These are phyloP conservation scores for Diachrysia chrysitis DNA, from an alignment of 2,888 invertebrate species.

Conservation along the genomic window DNA sequence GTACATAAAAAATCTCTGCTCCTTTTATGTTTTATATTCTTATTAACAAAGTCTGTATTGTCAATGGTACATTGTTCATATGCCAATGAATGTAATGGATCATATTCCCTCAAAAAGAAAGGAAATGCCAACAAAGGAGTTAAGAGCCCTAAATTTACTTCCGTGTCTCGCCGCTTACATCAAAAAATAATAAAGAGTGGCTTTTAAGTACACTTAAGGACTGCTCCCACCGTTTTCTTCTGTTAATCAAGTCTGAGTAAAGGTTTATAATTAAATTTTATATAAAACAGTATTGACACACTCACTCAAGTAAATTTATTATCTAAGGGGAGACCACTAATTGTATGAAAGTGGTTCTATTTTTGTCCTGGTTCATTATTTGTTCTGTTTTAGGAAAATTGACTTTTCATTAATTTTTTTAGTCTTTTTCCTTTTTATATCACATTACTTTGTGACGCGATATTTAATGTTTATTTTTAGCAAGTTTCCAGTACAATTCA, in stretches of 20 bases:
- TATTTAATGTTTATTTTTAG: no score
- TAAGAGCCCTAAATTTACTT: slow-evolving; percentile 6
- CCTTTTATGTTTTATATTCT: neutral
- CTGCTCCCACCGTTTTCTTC: neutral
- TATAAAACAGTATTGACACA: slow-evolving; percentile 2
- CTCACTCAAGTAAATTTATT: neutral
- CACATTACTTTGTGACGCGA: no score
- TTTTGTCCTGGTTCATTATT: neutral
- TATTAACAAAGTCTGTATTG: neutral
- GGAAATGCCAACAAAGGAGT: slow-evolving; percentile 10
- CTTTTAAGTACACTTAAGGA: slow-evolving; percentile 1
- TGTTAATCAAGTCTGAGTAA: neutral
- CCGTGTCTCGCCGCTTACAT: neutral
- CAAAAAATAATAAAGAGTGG: neutral
- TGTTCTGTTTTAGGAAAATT: neutral
- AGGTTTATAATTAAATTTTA: neutral
- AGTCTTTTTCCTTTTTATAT: neutral
- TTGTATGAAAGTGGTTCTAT: slow-evolving; percentile 4
- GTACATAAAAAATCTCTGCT: neutral
- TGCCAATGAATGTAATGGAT: slow-evolving; percentile 18
- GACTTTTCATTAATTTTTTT: neutral
- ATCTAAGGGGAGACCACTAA: slow-evolving; percentile 3
- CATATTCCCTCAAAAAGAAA: slow-evolving; percentile 11
- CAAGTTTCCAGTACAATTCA: no score
- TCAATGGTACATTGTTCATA: slow-evolving; percentile 15